Base-by-base conservation (phyloP, 2,888 invertebrate species). In the Synergus laeviventris region DNA sequence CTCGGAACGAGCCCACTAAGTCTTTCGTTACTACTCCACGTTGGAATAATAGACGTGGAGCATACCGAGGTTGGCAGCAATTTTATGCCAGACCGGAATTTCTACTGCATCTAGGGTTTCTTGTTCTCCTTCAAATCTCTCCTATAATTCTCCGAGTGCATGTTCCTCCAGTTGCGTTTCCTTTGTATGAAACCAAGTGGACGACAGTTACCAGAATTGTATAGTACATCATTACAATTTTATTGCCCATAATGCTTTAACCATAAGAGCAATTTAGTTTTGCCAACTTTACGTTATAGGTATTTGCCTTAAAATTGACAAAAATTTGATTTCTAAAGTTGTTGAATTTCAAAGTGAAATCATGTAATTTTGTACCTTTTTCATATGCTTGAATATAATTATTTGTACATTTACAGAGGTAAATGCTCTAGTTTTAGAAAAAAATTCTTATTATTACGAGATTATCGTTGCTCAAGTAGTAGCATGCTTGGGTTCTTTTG, bases 1-100 rank as follows among this genome's bases (percentile, higher is more conserved):
- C 77, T 81, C 78, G 78, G 76, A 80, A 80, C 79, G 77, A 78
- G 49, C 78, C 79, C 73, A 82, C 80, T 78, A 81, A 80, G 78
- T 81, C 81, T 81, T 78, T 81, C 83, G 77, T 78, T 79, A 76
- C 78, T 76, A 66, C 79, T 76, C 81, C 74, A 76, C 76, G 77
- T 81, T 79, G 76, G 74, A 74, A 78, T 79, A 79, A 79, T 81
- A 79, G 74, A 81, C 75, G 78, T 80, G 75, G 42, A 45, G 45
- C 21, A 66, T 38, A 36, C 38, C 61, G 61, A 62, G 61, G 24
- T 66, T 66, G 24, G 45, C 45, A 45, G 66, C 42, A 66, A 66
- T 66, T 66, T 66, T 31, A 66, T 45, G 42, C 66, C 64, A 42
- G 64, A 64, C 42, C 42, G 64, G 64, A 64, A 64, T 39, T 66